Evolutionary conservation across 2,797 vertebrate genomes (phyloP).

Genomic region (Morelia viridis): DNA sequence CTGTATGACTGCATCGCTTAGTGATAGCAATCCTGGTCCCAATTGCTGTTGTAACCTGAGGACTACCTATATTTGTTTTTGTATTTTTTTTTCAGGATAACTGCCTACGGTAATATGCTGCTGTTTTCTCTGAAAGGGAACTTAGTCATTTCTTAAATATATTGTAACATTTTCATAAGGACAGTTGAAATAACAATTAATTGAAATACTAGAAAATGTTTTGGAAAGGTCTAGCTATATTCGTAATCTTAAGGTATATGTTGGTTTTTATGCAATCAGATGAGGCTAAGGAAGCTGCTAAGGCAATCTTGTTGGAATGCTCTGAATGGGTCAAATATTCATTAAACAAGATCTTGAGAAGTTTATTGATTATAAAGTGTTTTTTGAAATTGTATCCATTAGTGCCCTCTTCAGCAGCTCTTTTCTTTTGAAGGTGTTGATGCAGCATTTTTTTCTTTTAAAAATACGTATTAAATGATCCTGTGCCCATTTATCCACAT

Average conservation of each 20-base stretch:
- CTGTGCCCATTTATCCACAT: not conserved
- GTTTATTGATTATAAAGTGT: not conserved
- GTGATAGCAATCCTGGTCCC: not conserved
- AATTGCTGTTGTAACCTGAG: not conserved
- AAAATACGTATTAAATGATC: not conserved
- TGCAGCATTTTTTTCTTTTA: not conserved
- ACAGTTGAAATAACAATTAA: not conserved
- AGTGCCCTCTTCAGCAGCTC: not conserved
- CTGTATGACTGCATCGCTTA: not conserved
- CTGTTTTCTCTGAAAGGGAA: not conserved
- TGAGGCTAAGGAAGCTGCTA: not conserved
- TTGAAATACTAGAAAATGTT: not conserved
- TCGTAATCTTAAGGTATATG: not conserved
- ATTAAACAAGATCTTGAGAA: slow-evolving; percentile 2
- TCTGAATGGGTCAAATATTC: not conserved
- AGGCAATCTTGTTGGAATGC: not conserved
- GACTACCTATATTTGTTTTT: not conserved
- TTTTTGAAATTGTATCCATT: not conserved
- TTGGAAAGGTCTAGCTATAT: not conserved
- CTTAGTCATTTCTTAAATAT: not conserved
- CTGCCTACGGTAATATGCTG: not conserved
- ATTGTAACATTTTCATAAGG: not conserved
- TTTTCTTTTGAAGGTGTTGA: not conserved
- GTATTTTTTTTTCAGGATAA: not conserved
- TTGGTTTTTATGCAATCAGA: not conserved